Percentiles rank a stretch among this genome's conserved stretches.
Evolutionary conservation across 1,140 invertebrate species (phyloP).

Genomic region (Heliconius himera): DNA sequence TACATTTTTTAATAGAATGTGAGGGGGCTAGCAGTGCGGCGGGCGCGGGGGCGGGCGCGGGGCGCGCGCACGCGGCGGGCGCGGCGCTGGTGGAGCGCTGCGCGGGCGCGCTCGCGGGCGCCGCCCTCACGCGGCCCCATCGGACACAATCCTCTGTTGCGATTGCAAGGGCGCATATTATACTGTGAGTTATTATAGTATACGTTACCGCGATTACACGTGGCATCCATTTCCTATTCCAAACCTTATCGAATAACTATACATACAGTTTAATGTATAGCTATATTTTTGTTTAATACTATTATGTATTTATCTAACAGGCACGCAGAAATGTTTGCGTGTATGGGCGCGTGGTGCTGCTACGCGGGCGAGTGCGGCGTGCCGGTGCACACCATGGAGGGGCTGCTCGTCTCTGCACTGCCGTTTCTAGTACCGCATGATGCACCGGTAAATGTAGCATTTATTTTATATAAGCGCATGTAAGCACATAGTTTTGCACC

Average conservation of each 20-base stretch:
- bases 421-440: constrained; percentile 72
- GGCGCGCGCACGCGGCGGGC: constrained; percentile 44
- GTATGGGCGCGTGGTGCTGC: constrained; percentile 76
- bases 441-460: constrained; percentile 51
- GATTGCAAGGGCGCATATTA: constrained; percentile 55
- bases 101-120: constrained; percentile 54
- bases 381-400: constrained; percentile 61
- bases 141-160: constrained; percentile 48
- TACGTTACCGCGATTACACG: too few relatives aligned
- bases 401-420: constrained; percentile 62
- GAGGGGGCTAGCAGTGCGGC: background rate
- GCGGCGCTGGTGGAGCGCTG: constrained; percentile 56
- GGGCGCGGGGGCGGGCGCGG: constrained; percentile 43
- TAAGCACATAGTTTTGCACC: too few relatives aligned
- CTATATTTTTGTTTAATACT: background rate
- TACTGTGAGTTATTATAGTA: constrained; percentile 47
- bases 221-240: too few relatives aligned
- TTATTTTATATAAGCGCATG: background rate
- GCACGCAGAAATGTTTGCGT: constrained; percentile 74
- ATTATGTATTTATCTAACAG: constrained; percentile 36
- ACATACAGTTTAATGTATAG: too few relatives aligned
- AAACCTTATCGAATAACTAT: too few relatives aligned
- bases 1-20: background rate
- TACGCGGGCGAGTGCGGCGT: constrained; percentile 69
- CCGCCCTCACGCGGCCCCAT: constrained; percentile 62